Percentiles rank a stretch among this genome's conserved stretches.
Conservation (phyloP, 2,888 invertebrate genomes). For the Acrobasis consociella region DNA sequence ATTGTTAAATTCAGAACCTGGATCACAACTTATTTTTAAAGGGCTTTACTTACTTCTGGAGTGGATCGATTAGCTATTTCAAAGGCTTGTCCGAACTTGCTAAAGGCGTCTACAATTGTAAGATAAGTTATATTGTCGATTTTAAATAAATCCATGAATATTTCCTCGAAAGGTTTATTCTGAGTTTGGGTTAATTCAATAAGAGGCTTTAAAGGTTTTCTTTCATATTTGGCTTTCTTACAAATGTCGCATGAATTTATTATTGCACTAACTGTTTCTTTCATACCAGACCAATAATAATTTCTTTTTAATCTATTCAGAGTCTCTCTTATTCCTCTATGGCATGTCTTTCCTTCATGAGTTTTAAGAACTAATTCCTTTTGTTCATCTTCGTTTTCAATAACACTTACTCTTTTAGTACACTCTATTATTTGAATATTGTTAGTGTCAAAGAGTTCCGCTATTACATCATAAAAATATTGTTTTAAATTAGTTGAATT, state of each 20-base stretch:
- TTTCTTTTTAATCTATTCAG: slow-evolving; percentile 28
- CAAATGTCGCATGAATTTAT: slow-evolving; percentile 36
- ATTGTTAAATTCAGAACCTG: slow-evolving; percentile 43
- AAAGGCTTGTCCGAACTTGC: slow-evolving; percentile 39
- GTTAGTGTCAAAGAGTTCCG: too few species aligned
- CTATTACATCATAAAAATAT: too few species aligned
- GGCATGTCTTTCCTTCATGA: neutral
- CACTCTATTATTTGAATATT: too few species aligned
- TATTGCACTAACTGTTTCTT: neutral
- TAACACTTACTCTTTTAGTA: too few species aligned
- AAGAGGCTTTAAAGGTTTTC: slow-evolving; percentile 36
- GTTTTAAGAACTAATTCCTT: too few species aligned
- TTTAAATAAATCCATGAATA: slow-evolving; percentile 36
- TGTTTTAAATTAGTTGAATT: too few species aligned
- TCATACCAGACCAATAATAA: slow-evolving; percentile 24
- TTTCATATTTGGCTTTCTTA: slow-evolving; percentile 28
- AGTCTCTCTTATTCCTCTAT: slow-evolving; percentile 34
- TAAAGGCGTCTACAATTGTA: slow-evolving; percentile 38
- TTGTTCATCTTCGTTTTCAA: too few species aligned
- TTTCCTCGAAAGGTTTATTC: slow-evolving; percentile 36
- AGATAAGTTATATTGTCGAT: slow-evolving; percentile 31
- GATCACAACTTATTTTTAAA: slow-evolving; percentile 36
- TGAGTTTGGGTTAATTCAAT: slow-evolving; percentile 38
- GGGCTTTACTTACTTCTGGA: slow-evolving; percentile 36
- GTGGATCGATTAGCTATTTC: slow-evolving; percentile 33